Conservation (phyloP, 2,797 vertebrate genomes). For the Todus mexicanus region DNA sequence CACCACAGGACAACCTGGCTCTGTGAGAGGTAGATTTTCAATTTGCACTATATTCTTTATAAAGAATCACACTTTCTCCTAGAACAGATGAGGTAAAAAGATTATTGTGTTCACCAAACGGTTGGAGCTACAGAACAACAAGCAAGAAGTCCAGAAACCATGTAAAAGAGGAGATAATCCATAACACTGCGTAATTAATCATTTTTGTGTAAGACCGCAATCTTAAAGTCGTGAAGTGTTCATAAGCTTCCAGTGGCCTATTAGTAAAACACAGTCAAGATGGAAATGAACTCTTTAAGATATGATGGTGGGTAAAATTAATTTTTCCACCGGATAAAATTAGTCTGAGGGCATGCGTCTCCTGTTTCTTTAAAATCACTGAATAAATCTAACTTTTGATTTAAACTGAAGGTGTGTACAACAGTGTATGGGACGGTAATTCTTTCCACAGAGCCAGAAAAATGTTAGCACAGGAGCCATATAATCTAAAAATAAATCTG, state of each 20-base stretch:
- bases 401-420: neutral
- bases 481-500: conserved; percentile 12
- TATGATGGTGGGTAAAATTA: neutral
- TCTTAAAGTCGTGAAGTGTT: conserved; percentile 56
- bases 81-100: neutral
- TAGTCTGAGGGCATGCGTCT: neutral
- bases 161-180: conserved; percentile 62
- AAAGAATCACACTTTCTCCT: conserved; percentile 5
- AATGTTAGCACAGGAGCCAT: neutral
- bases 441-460: neutral
- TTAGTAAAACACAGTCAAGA: conserved; percentile 55
- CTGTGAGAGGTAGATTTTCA: conserved; percentile 6
- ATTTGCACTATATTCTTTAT: neutral
- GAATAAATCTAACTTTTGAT: conserved; percentile 9
- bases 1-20: neutral
- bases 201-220: conserved; percentile 44
- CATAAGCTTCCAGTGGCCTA: conserved; percentile 54
- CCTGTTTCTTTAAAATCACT: neutral
- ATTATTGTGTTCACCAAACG: conserved; percentile 30
- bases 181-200: conserved; percentile 70
- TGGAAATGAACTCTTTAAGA: conserved; percentile 61
- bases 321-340: neutral
- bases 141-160: conserved; percentile 45
- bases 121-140: conserved; percentile 39
- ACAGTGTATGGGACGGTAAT: neutral